phyloP scores from a whole-genome alignment of 2,113 vertebrate species.

The Toxotes jaculatrix region DNA sequence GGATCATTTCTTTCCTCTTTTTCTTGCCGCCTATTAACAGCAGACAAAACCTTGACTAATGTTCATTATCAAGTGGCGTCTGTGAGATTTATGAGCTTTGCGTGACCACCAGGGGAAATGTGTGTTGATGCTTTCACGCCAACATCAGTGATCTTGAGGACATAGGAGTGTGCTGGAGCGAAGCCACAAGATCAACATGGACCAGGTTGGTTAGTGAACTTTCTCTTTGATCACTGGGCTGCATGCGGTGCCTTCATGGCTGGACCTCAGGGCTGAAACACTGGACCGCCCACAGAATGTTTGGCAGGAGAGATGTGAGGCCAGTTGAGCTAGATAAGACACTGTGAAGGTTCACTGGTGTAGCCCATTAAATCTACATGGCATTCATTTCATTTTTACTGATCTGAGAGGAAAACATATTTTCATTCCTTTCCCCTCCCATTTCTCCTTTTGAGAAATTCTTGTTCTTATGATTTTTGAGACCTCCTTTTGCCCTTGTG shows the following conservation, averaged over 20 bases:
- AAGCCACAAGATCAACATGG: slow-evolving; percentile 51
- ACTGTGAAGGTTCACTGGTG: slow-evolving; percentile 27
- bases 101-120: not conserved
- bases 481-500: not conserved
- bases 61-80: not conserved
- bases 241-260: slow-evolving; percentile 53
- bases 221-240: slow-evolving; percentile 69
- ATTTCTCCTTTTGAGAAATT: not conserved
- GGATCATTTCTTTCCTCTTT: not conserved
- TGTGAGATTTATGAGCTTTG: not conserved
- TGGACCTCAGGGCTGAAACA: slow-evolving; percentile 51
- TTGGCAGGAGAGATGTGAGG: slow-evolving; percentile 60
- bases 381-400: slow-evolving; percentile 17
- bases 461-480: not conserved
- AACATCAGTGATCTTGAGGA: slow-evolving; percentile 53
- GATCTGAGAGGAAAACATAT: slow-evolving; percentile 11
- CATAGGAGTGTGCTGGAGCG: slow-evolving; percentile 50
- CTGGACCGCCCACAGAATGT: slow-evolving; percentile 54
- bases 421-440: not conserved
- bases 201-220: slow-evolving; percentile 36
- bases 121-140: slow-evolving; percentile 49
- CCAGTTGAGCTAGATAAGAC: slow-evolving; percentile 45
- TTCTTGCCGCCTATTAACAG: too few species aligned
- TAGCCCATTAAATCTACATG: slow-evolving; percentile 7
- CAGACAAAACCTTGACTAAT: not conserved